Base-by-base conservation (phyloP, 2,888 invertebrate genomes). In the Schrankia costaestrigalis region DNA sequence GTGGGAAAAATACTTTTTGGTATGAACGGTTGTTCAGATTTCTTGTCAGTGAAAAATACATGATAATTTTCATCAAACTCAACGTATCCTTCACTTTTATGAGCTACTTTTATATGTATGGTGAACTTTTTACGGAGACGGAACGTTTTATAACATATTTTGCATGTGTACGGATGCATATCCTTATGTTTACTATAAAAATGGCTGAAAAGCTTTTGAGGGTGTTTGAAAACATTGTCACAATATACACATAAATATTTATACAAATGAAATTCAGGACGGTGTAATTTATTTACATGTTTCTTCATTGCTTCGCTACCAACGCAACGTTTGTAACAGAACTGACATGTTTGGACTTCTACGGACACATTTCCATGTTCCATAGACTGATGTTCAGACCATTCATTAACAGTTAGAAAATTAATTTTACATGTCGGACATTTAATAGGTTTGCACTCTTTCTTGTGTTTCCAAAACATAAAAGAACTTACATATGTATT, bases 11-110 rank as follows among this genome's bases (percentile, higher is more conserved):
- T 51, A 30, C 60, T 56, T 35, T 45, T 52, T 0, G 75, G 72
- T 9, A 61, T 38, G 26, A 73, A 71, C 0, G 76, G 69, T 0
- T 72, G 65, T 0, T 61, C 64, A 0, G 81, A 75, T 44, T 75
- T 81, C n/a, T 68, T 66, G 1, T 74, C 71, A 0, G 65, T 57
- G 29, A 86, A 86, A 39, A 60, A 77, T 0, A 86, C 86, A 50
- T 82, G 70, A 26, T 75, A 81, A 2, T 73, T 70, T 1, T 80
- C 61, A 56, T 84, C 77, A 43, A 84, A 85, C 26, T 83, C 80
- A 5, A 84, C 78, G 13, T 62, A 79, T 1, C 86, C 86, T 1
- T 62, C 36, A 22, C 80, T 75, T 0, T 73, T 58, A 11, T 86
- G 86, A 0, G 47, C 44, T 3, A 82, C n/a, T 49, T 84, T 84